These are phyloP conservation scores for Euura lappo DNA, from an alignment of 1,140 invertebrate species.

Conservation along the genomic window DNA sequence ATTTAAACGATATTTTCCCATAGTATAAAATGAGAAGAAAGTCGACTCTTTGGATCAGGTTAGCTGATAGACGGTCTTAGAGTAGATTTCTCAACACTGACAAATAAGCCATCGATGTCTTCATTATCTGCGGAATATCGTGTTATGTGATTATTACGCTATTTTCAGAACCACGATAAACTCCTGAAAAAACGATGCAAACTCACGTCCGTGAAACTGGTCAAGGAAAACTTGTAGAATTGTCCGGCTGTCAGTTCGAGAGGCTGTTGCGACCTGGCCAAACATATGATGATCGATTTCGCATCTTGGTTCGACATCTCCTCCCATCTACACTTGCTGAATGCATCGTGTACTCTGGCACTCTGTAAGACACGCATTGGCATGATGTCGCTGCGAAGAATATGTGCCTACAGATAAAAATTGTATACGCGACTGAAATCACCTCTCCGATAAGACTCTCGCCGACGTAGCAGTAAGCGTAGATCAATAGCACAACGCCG, in stretches of 20 bases:
- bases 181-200: background rate
- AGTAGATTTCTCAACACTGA: constrained; percentile 34
- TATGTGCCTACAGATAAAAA: background rate
- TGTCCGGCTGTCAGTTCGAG: constrained; percentile 36
- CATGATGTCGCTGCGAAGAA: background rate
- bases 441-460: constrained; percentile 1
- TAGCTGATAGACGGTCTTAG: constrained; percentile 7
- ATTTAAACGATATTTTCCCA: too few species aligned
- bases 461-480: background rate
- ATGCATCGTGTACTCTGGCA: background rate
- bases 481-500: background rate
- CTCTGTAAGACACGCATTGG: background rate
- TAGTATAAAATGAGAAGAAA: too few species aligned
- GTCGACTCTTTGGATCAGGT: too few species aligned
- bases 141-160: background rate
- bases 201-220: constrained; percentile 35
- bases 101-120: constrained; percentile 35
- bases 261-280: constrained; percentile 28
- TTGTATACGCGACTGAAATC: background rate
- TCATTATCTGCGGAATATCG: constrained; percentile 25
- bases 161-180: background rate
- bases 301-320: constrained; percentile 24
- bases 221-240: constrained; percentile 34
- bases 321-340: constrained; percentile 4
- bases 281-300: constrained; percentile 30